Evolutionary conservation across 2,888 invertebrate genomes (phyloP).

Genomic region (Strigamia transsilvanica): DNA sequence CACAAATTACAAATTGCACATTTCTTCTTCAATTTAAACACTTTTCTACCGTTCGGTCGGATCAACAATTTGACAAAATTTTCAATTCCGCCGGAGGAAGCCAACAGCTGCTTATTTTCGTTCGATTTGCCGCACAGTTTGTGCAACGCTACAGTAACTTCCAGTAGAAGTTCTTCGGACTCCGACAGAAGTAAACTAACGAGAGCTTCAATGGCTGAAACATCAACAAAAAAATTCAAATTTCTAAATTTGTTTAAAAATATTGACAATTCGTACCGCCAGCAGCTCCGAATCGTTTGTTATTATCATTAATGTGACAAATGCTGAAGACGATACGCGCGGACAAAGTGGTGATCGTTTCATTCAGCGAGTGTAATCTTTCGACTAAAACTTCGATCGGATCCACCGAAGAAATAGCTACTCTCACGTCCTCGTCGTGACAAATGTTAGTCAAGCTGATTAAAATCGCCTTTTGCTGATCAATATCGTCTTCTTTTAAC

Average conservation of each 20-base stretch:
- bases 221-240: not conserved
- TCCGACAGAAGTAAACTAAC: not conserved
- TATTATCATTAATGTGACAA: constrained; percentile 26
- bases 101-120: not conserved
- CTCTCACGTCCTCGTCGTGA: constrained; percentile 5
- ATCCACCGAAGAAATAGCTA: constrained; percentile 28
- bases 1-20: not conserved
- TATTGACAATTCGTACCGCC: not conserved
- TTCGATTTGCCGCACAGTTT: not conserved
- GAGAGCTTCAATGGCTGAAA: constrained; percentile 33
- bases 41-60: constrained; percentile 12
- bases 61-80: constrained; percentile 31
- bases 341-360: constrained; percentile 19
- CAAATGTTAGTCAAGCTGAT: constrained; percentile 49
- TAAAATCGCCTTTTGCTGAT: constrained; percentile 32
- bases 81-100: not conserved
- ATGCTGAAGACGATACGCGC: constrained; percentile 13
- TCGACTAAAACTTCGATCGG: constrained; percentile 42
- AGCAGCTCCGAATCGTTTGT: not conserved
- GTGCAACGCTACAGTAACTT: constrained; percentile 27
- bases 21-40: not conserved
- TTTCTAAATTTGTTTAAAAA: not conserved
- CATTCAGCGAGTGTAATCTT: not conserved
- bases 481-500: constrained; percentile 4
- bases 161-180: constrained; percentile 11